These are phyloP conservation scores for Gracilinanus agilis DNA, from an alignment of 2,113 vertebrate genomes.

Conservation along the genomic window DNA sequence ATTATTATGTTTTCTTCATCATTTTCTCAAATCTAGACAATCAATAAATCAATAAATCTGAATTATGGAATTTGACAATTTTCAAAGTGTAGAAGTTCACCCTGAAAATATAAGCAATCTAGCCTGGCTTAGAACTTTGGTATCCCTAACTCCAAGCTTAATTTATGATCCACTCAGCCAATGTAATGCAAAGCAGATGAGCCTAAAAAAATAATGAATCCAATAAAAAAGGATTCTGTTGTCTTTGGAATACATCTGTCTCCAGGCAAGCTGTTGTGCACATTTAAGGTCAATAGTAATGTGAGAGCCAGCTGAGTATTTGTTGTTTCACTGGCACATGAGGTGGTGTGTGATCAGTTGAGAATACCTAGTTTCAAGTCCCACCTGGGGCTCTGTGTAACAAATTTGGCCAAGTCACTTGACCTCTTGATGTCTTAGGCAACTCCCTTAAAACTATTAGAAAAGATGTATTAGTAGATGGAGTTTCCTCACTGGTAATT, in stretches of 20 bases:
- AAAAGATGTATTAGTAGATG: not conserved
- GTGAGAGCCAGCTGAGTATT: not conserved
- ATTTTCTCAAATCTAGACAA: not conserved
- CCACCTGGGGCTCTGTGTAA: too few relatives aligned
- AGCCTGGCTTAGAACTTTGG: not conserved
- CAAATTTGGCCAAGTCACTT: not conserved
- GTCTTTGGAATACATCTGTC: not conserved
- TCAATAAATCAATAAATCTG: not conserved
- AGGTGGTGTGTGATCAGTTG: too few relatives aligned
- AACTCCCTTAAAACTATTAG: not conserved
- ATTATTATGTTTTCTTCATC: not conserved
- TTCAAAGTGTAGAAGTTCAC: not conserved
- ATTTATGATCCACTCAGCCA: not conserved
- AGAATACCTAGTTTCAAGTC: too few relatives aligned
- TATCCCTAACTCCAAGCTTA: not conserved
- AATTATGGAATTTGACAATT: not conserved
- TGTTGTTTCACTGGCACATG: not conserved
- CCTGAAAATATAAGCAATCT: not conserved
- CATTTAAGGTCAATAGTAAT: slow-evolving; percentile 3
- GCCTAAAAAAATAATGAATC: slow-evolving; percentile 15
- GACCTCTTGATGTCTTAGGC: not conserved
- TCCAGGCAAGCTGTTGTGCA: slow-evolving; percentile 2
- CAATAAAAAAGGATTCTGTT: slow-evolving; percentile 14
- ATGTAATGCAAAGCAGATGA: not conserved
- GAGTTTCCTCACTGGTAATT: not conserved